Evolutionary conservation across 2,113 vertebrate genomes (phyloP).

Genomic region (Heliornis fulica): DNA sequence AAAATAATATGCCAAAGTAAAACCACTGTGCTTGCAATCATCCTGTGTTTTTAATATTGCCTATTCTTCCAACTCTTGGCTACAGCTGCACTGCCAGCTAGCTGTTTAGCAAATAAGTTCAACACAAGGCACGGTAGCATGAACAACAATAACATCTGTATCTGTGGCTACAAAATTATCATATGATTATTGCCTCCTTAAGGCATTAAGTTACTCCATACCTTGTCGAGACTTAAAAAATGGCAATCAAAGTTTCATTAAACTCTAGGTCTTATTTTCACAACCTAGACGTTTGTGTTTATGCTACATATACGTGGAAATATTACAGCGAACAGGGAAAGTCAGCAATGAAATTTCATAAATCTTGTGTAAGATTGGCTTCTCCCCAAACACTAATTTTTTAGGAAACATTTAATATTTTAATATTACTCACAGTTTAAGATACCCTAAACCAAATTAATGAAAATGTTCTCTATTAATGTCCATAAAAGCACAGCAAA

Average conservation of each 20-base stretch:
- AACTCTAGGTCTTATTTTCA: not conserved
- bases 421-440: not conserved
- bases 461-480: not conserved
- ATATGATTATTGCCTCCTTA: not conserved
- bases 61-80: not conserved
- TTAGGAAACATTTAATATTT: not conserved
- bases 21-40: conserved; percentile 52
- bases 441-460: not conserved
- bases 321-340: not conserved
- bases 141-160: not conserved
- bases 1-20: conserved; percentile 51
- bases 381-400: not conserved
- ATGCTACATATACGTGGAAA: not conserved
- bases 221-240: not conserved
- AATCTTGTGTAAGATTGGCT: not conserved
- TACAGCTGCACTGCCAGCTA: not conserved
- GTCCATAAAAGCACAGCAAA: not conserved
- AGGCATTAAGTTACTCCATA: not conserved
- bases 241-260: not conserved
- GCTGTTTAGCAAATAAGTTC: not conserved
- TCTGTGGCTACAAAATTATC: not conserved
- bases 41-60: not conserved
- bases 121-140: not conserved
- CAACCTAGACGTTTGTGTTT: not conserved
- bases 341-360: not conserved